phyloP scores from a whole-genome alignment of 2,888 invertebrate species.

The Panorpa germanica region DNA sequence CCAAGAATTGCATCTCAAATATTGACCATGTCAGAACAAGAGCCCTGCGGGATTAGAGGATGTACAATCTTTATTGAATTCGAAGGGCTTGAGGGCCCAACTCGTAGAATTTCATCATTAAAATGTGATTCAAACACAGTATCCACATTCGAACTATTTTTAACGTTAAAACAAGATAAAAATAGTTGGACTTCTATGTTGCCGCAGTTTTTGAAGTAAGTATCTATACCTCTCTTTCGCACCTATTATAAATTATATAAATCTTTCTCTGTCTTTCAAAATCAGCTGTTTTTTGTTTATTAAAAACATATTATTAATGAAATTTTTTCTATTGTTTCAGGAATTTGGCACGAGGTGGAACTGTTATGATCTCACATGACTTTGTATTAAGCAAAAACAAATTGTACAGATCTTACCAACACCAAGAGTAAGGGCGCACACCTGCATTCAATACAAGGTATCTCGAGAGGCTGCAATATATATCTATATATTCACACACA shows the following conservation, averaged over 20 bases:
- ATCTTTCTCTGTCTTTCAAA: background rate
- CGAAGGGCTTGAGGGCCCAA: conserved; percentile 41
- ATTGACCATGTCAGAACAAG: conserved; percentile 65
- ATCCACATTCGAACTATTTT: conserved; percentile 77
- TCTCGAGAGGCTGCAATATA: too few species aligned
- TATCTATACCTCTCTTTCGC: conserved; percentile 15
- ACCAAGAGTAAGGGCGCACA: too few species aligned
- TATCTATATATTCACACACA: too few species aligned
- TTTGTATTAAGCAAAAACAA: conserved; percentile 84
- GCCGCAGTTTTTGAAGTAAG: conserved; percentile 82
- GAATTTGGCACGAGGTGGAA: conserved; percentile 70
- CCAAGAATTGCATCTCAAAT: conserved; percentile 63
- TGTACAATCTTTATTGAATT: conserved; percentile 73
- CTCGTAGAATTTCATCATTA: conserved; percentile 58
- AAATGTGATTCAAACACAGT: conserved; percentile 74
- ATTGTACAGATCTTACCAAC: conserved; percentile 68
- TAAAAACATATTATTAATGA: conserved; percentile 6
- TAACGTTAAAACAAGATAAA: conserved; percentile 72
- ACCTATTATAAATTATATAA: conserved; percentile 1
- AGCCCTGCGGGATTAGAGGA: conserved; percentile 78
- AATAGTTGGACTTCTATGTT: conserved; percentile 74
- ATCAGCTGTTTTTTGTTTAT: conserved; percentile 1
- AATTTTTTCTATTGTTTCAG: conserved; percentile 26
- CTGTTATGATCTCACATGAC: conserved; percentile 74
- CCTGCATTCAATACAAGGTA: too few species aligned